These are phyloP conservation scores for rabbit (Oryctolagus cuniculus) DNA, from an alignment of 2,113 vertebrate genomes.

Conservation along the genomic window DNA sequence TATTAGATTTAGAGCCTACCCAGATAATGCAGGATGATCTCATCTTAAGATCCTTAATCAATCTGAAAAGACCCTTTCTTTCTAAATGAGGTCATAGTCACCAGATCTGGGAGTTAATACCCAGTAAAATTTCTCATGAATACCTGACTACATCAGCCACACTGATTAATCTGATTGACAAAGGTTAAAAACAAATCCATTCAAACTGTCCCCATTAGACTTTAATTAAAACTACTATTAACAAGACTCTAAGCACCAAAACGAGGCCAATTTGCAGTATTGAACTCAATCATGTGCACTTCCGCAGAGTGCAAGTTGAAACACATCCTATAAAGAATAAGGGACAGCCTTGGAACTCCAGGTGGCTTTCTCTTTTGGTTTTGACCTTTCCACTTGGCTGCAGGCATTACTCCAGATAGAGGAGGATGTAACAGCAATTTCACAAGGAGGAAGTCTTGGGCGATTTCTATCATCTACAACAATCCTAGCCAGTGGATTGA, in stretches of 20 bases:
- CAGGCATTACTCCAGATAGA: neutral
- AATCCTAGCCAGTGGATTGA: neutral
- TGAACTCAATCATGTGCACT: neutral
- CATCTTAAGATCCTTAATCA: neutral
- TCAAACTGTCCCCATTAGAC: neutral
- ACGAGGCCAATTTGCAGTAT: neutral
- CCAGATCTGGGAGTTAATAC: neutral
- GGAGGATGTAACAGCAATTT: neutral
- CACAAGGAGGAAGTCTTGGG: neutral
- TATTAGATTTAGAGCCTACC: neutral
- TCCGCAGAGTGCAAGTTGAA: neutral
- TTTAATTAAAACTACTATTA: slow-evolving; percentile 1
- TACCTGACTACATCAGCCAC: neutral
- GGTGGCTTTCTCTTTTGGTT: neutral
- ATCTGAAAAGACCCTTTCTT: neutral
- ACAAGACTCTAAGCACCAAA: neutral
- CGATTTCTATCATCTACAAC: neutral
- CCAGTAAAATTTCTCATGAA: neutral
- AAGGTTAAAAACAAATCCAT: neutral
- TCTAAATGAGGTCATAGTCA: neutral
- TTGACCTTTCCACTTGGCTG: neutral
- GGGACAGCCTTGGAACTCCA: neutral
- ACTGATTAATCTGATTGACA: neutral
- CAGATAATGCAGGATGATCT: neutral
- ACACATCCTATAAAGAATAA: neutral